A percentile compares a stretch with the other conserved stretches of the same genome.
These are phyloP conservation scores for Phaetusa simplex DNA, from an alignment of 2,113 vertebrate genomes.

Conservation along the genomic window DNA sequence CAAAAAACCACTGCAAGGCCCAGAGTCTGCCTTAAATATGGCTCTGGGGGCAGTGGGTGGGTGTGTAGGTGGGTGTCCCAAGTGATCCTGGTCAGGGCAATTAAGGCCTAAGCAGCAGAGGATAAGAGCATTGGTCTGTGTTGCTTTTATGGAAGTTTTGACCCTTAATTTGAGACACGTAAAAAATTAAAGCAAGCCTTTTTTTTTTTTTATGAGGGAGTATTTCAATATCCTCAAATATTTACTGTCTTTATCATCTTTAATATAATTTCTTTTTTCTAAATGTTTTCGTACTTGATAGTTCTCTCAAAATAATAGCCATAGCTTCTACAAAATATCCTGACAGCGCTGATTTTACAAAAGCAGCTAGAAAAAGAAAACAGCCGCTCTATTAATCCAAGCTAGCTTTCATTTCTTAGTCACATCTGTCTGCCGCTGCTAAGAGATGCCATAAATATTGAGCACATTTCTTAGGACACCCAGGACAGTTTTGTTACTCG, in stretches of 20 bases:
- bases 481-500: not conserved
- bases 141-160: not conserved
- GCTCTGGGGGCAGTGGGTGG: not conserved
- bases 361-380: not conserved
- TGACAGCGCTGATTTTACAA: not conserved
- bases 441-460: not conserved
- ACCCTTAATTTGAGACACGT: not conserved
- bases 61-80: not conserved
- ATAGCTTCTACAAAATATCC: not conserved
- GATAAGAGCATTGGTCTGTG: not conserved
- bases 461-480: not conserved
- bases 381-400: not conserved
- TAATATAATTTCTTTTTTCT: not conserved
- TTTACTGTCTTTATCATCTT: not conserved
- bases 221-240: not conserved
- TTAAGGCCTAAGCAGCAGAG: not conserved
- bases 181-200: not conserved
- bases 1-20: fast-evolving
- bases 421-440: not conserved
- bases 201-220: not conserved
- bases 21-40: not conserved
- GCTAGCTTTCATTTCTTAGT: not conserved
- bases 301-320: not conserved
- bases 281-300: not conserved
- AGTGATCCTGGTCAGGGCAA: not conserved